Conservation (phyloP, 2,113 vertebrate genomes). For the Carlito syrichta region DNA sequence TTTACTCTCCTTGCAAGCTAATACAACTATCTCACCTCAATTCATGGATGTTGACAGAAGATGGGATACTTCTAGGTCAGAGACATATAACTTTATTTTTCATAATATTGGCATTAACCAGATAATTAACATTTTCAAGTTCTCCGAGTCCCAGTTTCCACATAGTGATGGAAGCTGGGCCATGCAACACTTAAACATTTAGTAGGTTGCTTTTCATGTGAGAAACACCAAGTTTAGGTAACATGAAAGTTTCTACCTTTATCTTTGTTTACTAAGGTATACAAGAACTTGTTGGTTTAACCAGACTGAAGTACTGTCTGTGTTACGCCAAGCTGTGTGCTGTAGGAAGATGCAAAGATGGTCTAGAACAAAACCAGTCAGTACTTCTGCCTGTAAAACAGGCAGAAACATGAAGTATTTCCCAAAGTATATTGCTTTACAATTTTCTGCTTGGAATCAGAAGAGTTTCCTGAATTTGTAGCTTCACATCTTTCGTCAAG, state of each 20-base stretch:
- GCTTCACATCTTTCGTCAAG: not conserved
- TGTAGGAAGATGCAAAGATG: not conserved
- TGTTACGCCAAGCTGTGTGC: not conserved
- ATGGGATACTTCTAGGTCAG: not conserved
- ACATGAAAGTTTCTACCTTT: not conserved
- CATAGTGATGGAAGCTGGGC: too few relatives aligned
- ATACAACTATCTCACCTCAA: not conserved
- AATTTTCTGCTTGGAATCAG: not conserved
- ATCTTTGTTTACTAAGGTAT: not conserved
- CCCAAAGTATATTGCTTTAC: not conserved
- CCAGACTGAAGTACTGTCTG: too few relatives aligned
- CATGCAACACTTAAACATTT: not conserved
- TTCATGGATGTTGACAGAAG: not conserved
- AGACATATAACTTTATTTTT: not conserved
- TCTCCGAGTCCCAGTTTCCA: not conserved
- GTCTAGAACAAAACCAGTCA: not conserved
- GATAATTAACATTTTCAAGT: not conserved
- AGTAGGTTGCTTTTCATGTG: not conserved
- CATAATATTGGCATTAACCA: not conserved
- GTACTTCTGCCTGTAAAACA: not conserved
- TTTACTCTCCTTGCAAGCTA: not conserved
- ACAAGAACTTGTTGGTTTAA: not conserved
- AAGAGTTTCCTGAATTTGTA: not conserved
- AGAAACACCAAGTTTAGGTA: not conserved
- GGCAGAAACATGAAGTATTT: not conserved